phyloP scores from a whole-genome alignment of 2,113 vertebrate species.

The Centropristis striata region DNA sequence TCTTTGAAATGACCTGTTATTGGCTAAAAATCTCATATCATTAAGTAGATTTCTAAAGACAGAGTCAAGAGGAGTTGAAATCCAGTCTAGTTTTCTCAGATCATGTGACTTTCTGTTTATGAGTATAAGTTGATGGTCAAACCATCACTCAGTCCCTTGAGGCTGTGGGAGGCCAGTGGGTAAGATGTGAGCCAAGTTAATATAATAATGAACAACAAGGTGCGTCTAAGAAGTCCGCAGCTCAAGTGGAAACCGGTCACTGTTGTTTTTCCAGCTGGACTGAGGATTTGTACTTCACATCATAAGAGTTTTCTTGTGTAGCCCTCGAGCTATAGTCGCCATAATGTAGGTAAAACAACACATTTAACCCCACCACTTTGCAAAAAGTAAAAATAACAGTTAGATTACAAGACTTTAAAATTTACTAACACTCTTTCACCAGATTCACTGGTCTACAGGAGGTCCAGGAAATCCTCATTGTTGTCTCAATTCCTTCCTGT shows the following conservation, averaged over 20 bases:
- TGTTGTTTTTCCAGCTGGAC: slow-evolving; percentile 7
- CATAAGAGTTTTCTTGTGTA: background rate
- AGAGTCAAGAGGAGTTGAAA: too few species aligned
- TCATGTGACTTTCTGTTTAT: background rate
- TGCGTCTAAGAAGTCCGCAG: background rate
- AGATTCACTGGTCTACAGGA: slow-evolving; percentile 10
- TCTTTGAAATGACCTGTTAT: too few species aligned
- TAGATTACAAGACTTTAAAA: background rate
- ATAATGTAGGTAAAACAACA: background rate
- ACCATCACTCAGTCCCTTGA: background rate
- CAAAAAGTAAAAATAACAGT: background rate
- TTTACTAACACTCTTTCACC: background rate
- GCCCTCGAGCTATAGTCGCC: background rate
- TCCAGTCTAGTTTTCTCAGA: too few species aligned
- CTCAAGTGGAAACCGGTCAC: slow-evolving; percentile 16
- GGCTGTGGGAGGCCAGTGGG: background rate
- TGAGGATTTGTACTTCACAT: background rate
- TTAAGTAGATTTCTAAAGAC: too few species aligned
- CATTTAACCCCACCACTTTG: background rate
- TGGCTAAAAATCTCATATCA: too few species aligned
- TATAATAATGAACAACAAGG: background rate
- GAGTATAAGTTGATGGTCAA: background rate
- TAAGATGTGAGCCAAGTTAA: background rate
- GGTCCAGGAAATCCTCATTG: slow-evolving; percentile 69
- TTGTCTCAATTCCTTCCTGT: slow-evolving; percentile 64